These are phyloP conservation scores for Polypterus bichir DNA, from an alignment of 2,113 vertebrate genomes.

Conservation along the genomic window DNA sequence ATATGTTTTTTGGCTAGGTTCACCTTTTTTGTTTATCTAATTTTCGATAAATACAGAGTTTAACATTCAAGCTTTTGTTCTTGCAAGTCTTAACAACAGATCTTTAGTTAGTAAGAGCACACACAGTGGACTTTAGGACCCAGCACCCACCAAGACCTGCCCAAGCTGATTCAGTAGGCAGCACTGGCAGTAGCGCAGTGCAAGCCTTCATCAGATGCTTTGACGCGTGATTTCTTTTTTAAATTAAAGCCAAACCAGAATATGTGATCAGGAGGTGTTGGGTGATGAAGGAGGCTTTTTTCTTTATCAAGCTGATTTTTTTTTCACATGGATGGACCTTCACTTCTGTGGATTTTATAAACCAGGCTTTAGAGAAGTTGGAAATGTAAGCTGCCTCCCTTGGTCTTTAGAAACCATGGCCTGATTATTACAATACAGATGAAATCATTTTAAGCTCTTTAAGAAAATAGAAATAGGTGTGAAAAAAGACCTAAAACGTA, in stretches of 20 bases:
- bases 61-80: too few species aligned
- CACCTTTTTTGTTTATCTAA: too few species aligned
- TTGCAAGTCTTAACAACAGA: background rate
- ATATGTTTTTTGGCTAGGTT: too few species aligned
- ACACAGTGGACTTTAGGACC: slow-evolving; percentile 69
- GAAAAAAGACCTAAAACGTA: too few species aligned
- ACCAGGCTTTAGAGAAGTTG: slow-evolving; percentile 1
- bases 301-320: background rate
- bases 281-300: too few species aligned
- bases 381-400: background rate
- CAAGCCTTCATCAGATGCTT: slow-evolving; percentile 60
- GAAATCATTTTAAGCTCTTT: background rate
- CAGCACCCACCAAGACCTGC: slow-evolving; percentile 31
- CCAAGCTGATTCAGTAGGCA: slow-evolving; percentile 48
- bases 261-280: background rate
- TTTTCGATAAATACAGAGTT: too few species aligned
- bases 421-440: slow-evolving; percentile 5
- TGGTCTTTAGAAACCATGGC: slow-evolving; percentile 11
- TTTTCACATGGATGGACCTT: background rate
- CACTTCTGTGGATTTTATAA: background rate
- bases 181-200: slow-evolving; percentile 70
- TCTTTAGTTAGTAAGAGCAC: slow-evolving; percentile 3
- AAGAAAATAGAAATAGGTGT: background rate
- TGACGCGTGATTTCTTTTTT: slow-evolving; percentile 9
- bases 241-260: slow-evolving; percentile 10